Conservation (phyloP, 2,113 vertebrate genomes). For the Nestor notabilis region DNA sequence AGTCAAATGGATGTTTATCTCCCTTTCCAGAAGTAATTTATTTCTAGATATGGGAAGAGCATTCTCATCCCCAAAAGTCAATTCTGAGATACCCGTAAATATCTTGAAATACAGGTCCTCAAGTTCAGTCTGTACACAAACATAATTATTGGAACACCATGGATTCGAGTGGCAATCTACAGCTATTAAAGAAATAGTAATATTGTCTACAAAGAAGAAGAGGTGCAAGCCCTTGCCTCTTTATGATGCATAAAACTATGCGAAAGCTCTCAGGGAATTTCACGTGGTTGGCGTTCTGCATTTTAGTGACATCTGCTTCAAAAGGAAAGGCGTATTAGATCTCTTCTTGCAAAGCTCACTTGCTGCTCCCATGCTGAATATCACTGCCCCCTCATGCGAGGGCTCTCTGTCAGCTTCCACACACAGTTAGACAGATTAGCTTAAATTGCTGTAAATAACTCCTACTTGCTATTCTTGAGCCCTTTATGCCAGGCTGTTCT, state of each 20-base stretch:
- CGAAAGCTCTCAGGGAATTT: neutral
- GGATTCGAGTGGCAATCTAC: neutral
- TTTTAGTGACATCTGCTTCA: neutral
- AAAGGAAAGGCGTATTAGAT: neutral
- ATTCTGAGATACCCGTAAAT: neutral
- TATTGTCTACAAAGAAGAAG: neutral
- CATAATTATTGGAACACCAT: neutral
- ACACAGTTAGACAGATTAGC: neutral
- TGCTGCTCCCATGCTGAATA: neutral
- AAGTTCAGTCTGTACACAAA: neutral
- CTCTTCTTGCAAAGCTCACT: neutral
- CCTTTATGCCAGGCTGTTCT: slow-evolving; percentile 34
- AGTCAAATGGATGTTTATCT: neutral
- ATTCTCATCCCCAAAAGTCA: neutral
- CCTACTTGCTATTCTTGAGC: slow-evolving; percentile 1
- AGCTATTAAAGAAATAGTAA: neutral
- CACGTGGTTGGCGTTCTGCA: neutral
- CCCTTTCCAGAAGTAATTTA: neutral
- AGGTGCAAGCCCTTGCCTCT: neutral
- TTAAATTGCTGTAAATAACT: slow-evolving; percentile 52
- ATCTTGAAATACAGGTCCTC: neutral
- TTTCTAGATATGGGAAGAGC: neutral
- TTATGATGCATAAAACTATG: neutral
- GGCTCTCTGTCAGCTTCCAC: slow-evolving; percentile 1
- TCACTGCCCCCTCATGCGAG: neutral